These are phyloP conservation scores for Xyliphius kryptos DNA, from an alignment of 2,113 vertebrate species.

Conservation along the genomic window DNA sequence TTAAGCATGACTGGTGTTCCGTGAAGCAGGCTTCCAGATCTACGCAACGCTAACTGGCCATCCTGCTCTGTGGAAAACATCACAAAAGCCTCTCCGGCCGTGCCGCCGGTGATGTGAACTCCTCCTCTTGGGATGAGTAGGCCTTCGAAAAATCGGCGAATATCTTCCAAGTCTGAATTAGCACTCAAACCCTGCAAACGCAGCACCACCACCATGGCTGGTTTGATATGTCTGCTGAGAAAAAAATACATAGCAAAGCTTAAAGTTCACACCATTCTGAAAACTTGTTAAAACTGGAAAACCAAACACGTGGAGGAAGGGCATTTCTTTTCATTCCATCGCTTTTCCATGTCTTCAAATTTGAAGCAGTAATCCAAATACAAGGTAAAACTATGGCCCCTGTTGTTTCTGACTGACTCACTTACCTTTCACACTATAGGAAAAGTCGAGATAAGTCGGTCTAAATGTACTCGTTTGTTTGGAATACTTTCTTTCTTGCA, in stretches of 20 bases:
- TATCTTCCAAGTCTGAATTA: slow-evolving; percentile 80
- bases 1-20: slow-evolving; percentile 72
- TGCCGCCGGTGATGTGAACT: slow-evolving; percentile 89
- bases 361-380: neutral
- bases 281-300: neutral
- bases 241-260: slow-evolving; percentile 8
- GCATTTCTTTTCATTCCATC: neutral
- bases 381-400: neutral
- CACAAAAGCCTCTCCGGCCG: slow-evolving; percentile 85
- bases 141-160: slow-evolving; percentile 81
- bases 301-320: neutral
- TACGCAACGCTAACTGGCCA: slow-evolving; percentile 76
- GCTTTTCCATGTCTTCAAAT: neutral
- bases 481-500: neutral
- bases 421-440: slow-evolving; percentile 23
- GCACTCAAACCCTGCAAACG: slow-evolving; percentile 83
- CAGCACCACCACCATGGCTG: slow-evolving; percentile 77
- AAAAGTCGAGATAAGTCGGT: neutral
- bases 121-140: slow-evolving; percentile 86
- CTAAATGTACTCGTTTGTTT: neutral
- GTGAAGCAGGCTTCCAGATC: slow-evolving; percentile 73
- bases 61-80: slow-evolving; percentile 82
- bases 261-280: neutral
- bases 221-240: slow-evolving; percentile 9
- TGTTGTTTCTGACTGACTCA: neutral